Evolutionary conservation across 2,113 vertebrate genomes (phyloP).

Genomic region (Rissa tridactyla): DNA sequence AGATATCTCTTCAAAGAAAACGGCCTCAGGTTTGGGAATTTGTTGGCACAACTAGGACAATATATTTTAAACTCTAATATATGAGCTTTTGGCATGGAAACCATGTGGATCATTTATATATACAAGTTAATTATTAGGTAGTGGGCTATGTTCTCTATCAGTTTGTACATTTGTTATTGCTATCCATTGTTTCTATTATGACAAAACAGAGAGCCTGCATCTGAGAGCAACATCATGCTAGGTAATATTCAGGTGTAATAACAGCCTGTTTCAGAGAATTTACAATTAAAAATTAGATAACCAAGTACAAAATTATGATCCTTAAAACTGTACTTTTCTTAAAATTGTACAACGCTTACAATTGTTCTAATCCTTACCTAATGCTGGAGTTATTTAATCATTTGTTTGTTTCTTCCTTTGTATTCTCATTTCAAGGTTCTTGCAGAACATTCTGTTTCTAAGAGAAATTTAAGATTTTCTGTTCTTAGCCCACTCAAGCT

Average conservation of each 20-base stretch:
- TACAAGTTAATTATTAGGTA: background rate
- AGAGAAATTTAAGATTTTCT: background rate
- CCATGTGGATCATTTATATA: background rate
- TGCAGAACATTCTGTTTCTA: background rate
- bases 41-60: background rate
- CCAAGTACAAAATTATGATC: background rate
- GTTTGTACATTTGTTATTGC: background rate
- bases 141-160: background rate
- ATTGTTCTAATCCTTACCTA: background rate
- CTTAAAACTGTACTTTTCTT: background rate
- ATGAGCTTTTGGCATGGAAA: background rate
- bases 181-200: background rate
- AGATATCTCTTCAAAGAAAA: background rate
- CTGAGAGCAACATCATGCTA: background rate
- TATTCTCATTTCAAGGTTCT: background rate
- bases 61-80: background rate
- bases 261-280: background rate
- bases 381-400: background rate
- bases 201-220: background rate
- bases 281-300: slow-evolving; percentile 34
- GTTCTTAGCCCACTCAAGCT: background rate
- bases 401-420: background rate
- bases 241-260: background rate
- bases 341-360: background rate
- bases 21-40: background rate